phyloP scores from a whole-genome alignment of 64 coral and sea anemone species.

The Pocillopora verrucosa region DNA sequence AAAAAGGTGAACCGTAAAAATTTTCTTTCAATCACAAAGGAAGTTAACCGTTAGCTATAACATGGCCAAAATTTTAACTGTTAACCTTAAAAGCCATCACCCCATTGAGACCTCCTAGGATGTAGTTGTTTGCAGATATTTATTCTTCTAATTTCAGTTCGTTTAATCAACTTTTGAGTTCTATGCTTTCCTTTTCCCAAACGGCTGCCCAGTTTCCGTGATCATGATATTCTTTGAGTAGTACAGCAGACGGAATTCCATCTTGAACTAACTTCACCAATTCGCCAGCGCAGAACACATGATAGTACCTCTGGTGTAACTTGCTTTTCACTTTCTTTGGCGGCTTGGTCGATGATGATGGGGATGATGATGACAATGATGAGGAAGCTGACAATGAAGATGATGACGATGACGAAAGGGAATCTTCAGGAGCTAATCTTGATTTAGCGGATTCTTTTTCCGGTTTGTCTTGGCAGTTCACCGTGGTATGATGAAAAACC shows the following conservation, averaged over 20 bases:
- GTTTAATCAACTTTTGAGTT: no score
- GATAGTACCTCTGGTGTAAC: constrained; percentile 80
- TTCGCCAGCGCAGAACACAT: constrained; percentile 80
- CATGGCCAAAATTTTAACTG: no score
- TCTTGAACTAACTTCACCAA: constrained; percentile 60
- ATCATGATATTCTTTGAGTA: constrained; percentile 79
- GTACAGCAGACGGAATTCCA: constrained; percentile 49
- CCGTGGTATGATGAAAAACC: constrained; percentile 49
- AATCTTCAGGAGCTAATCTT: background rate
- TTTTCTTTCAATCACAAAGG: no score
- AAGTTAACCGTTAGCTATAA: no score
- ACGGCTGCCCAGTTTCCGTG: constrained; percentile 92
- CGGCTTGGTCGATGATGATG: background rate
- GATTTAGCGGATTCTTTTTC: background rate
- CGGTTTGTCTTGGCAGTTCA: constrained; percentile 50
- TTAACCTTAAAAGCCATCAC: no score
- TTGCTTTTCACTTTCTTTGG: background rate
- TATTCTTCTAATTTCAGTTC: no score
- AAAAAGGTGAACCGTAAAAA: no score
- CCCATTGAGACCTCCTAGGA: no score
- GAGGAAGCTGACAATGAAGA: constrained; percentile 26
- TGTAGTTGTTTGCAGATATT: no score
- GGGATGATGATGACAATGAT: background rate
- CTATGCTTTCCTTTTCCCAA: constrained; percentile 50
- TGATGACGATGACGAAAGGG: constrained; percentile 22